A percentile compares a stretch with the other conserved stretches of the same genome.
phyloP scores from a whole-genome alignment of 1,140 invertebrate genomes.

The Colletes gigas region DNA sequence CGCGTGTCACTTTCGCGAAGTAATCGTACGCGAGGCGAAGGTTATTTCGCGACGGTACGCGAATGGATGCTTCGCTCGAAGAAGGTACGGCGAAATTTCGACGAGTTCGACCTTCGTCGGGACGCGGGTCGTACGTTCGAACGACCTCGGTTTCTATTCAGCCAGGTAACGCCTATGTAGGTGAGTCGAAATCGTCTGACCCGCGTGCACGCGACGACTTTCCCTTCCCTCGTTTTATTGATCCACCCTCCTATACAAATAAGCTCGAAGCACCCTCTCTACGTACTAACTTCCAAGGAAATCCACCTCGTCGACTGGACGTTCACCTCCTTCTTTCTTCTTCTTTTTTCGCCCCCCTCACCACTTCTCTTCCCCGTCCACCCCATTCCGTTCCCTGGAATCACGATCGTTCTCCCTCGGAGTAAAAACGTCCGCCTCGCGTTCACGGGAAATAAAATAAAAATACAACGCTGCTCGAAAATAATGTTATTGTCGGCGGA shows the following conservation, averaged over 20 bases:
- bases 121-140: slow-evolving; percentile 24
- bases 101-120: slow-evolving; percentile 52
- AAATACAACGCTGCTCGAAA: slow-evolving; percentile 20
- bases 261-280: slow-evolving; percentile 68
- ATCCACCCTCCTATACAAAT: slow-evolving; percentile 77
- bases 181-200: slow-evolving; percentile 70
- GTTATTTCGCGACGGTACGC: slow-evolving; percentile 45
- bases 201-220: slow-evolving; percentile 75
- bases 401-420: slow-evolving; percentile 40
- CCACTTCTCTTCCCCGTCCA: not conserved
- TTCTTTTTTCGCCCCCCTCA: slow-evolving; percentile 23
- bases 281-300: slow-evolving; percentile 68
- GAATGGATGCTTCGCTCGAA: slow-evolving; percentile 42
- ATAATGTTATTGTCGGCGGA: slow-evolving; percentile 36
- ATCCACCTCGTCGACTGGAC: slow-evolving; percentile 58
- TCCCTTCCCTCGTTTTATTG: slow-evolving; percentile 78
- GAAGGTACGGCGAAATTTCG: slow-evolving; percentile 35
- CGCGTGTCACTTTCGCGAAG: slow-evolving; percentile 6
- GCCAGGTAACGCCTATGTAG: slow-evolving; percentile 52
- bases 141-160: slow-evolving; percentile 61
- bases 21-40: slow-evolving; percentile 27
- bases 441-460: slow-evolving; percentile 23
- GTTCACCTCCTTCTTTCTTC: slow-evolving; percentile 44
- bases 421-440: slow-evolving; percentile 24
- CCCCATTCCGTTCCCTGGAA: slow-evolving; percentile 20